Evolutionary conservation across 2,113 vertebrate genomes (phyloP).

Genomic region (Cololabis saira): DNA sequence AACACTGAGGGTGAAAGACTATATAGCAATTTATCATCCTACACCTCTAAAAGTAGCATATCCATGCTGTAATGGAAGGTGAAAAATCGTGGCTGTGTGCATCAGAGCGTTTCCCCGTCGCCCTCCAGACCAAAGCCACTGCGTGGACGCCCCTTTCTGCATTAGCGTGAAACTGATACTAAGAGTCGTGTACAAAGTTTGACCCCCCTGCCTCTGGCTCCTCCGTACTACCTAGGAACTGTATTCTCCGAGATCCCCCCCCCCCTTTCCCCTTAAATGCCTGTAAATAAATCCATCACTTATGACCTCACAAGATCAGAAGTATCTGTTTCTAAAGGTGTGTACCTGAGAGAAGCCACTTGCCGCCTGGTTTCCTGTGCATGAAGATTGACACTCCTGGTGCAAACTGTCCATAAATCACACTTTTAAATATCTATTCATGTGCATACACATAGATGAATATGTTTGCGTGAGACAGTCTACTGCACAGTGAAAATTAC

Average conservation of each 20-base stretch:
- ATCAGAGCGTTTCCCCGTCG: slow-evolving; percentile 41
- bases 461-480: not conserved
- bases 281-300: slow-evolving; percentile 48
- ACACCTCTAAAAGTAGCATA: slow-evolving; percentile 44
- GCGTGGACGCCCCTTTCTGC: slow-evolving; percentile 59
- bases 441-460: not conserved
- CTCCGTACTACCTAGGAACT: slow-evolving; percentile 38
- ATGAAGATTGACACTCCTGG: slow-evolving; percentile 8
- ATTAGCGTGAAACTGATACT: slow-evolving; percentile 75
- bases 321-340: slow-evolving; percentile 46
- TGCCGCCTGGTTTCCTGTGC: slow-evolving; percentile 16
- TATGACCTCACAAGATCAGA: slow-evolving; percentile 47
- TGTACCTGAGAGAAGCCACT: slow-evolving; percentile 46
- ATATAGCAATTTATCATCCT: slow-evolving; percentile 46
- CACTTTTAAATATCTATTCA: slow-evolving; percentile 1
- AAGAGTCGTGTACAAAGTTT: slow-evolving; percentile 67
- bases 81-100: slow-evolving; percentile 61
- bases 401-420: slow-evolving; percentile 4
- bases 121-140: slow-evolving; percentile 61
- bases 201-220: slow-evolving; percentile 47
- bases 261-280: slow-evolving; percentile 28
- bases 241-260: slow-evolving; percentile 30
- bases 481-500: not conserved
- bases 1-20: slow-evolving; percentile 57
- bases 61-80: slow-evolving; percentile 44